These are phyloP conservation scores for Dichetophora obliterata DNA, from an alignment of 2,888 invertebrate species.

Conservation along the genomic window DNA sequence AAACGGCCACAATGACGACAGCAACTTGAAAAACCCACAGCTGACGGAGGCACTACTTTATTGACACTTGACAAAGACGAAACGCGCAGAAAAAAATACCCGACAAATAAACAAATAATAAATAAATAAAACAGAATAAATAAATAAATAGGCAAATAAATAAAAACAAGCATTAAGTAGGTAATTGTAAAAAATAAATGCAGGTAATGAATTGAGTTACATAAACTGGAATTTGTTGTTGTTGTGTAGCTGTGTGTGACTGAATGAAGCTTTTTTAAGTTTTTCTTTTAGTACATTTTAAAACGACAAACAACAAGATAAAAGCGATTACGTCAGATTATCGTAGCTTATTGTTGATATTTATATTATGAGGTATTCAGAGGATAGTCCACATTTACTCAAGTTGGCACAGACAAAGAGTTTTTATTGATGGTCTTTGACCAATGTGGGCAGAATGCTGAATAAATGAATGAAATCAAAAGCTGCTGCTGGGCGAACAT, in stretches of 20 bases:
- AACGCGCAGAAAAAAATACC: too few species aligned
- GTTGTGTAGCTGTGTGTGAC: background rate
- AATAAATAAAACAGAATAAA: conserved; percentile 26
- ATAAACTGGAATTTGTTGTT: background rate
- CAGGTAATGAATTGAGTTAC: background rate
- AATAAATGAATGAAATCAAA: background rate
- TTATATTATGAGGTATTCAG: background rate
- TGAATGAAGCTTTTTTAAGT: background rate
- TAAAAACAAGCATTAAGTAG: background rate
- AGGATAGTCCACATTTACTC: background rate
- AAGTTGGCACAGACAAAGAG: background rate
- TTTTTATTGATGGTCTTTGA: background rate
- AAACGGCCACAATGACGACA: background rate
- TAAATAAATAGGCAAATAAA: conserved; percentile 1
- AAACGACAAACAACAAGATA: conserved; percentile 11
- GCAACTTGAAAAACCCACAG: background rate
- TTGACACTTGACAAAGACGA: too few species aligned
- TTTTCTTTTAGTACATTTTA: background rate
- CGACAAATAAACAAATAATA: background rate
- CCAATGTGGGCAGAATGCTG: background rate
- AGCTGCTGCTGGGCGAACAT: background rate
- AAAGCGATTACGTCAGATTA: conserved; percentile 20
- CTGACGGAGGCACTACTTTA: too few species aligned
- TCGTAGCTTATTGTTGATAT: background rate
- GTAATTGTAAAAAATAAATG: conserved; percentile 5